Evolutionary conservation across 1,140 invertebrate genomes (phyloP), one percentile per base, ranked within the genome.

Genomic region (Tetramorium parvispinum): DNA sequence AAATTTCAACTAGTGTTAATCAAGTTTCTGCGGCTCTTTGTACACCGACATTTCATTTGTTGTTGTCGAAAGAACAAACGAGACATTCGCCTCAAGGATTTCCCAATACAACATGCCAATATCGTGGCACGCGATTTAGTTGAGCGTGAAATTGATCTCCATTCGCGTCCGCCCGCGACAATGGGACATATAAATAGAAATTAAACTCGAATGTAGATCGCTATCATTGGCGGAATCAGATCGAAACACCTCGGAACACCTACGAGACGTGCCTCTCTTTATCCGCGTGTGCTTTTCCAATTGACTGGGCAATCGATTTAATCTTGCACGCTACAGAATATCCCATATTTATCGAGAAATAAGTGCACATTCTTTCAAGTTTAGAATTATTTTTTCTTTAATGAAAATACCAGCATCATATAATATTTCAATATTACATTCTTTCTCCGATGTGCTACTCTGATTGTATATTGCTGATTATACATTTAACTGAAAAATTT

Each of bases 101-200:
- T 79, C 46, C 46, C 68, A 76, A 85, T 79, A 57, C 11, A 49
- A 13, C 51, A 11, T 24, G 49, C 8, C 63, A 49, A 85, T 70
- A 40, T 7, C 11, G 18, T 8, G 18, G 21, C 70, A 55, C 27
- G 73, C 27, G 51, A 86, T 70, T 89, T 88, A 88, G 66, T 86
- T 88, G 59, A 86, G 88, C 87, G 59, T 89, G 87, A 89, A 88
- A 89, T 89, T 88, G 88, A 73, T 89, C 61, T 43, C 73, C 53
- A 75, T 89, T 81, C 81, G 27, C 46, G 13, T 32, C 18, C 24
- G 43, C 79, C 49, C 63, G 27, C 81, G 73, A 49, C 77, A 75
- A 86, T 81, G n/a, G 68, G 40, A 61, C 68, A 46, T 73, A 86
- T 88, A 70, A 81, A 88, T 88, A 86, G 82, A 57, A 88, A 85